Base-by-base conservation (phyloP, 2,888 invertebrate species). In the Trilocha varians region DNA sequence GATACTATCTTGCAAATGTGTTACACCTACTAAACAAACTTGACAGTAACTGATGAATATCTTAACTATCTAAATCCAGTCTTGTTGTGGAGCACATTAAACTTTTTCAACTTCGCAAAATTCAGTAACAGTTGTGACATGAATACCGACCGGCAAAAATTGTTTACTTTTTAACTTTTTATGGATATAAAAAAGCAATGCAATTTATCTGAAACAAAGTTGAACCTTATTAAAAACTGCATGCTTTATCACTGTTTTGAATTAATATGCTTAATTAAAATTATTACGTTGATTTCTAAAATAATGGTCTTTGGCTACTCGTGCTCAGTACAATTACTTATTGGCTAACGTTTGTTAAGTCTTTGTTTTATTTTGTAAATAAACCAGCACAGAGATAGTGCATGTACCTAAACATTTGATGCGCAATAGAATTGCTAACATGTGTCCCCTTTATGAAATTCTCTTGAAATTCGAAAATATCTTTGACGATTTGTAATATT, bases 341-440 rank as follows among this genome's bases (percentile, higher is more conserved):
- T 25, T 25, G 5, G 11, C 25, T 25, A 25, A 25, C 25, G 25
- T 9, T 25, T 6, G n/a, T n/a, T n/a, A n/a, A n/a, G n/a, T n/a
- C n/a, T n/a, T n/a, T 17, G 34, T 34, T 36, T 36, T 41, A 11
- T 36, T 36, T 25, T 13, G 40, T 38, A 35, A 40, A 37, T 32
- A 13, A 18, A 40, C n/a, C 35, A 32, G 17, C 38, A 32, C 57
- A 50, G 78, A 78, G 72, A 65, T 77, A 70, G 64, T 78, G 84
- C 83, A 80, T 82, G 83, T 70, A 45, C 63, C 76, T 48, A 61
- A 58, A 50, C 62, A 70, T 50, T 51, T 78, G 59, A 62, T 74
- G 64, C 64, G 73, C 70, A 62, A 68, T 54, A 59, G 73, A 49
- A 69, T 68, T 55, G 54, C 55, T 70, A 78, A 75, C 51, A 76